Evolutionary conservation across 2,113 vertebrate genomes (phyloP), one percentile per base, ranked within the genome.

Genomic region (Paramormyrops kingsleyae): DNA sequence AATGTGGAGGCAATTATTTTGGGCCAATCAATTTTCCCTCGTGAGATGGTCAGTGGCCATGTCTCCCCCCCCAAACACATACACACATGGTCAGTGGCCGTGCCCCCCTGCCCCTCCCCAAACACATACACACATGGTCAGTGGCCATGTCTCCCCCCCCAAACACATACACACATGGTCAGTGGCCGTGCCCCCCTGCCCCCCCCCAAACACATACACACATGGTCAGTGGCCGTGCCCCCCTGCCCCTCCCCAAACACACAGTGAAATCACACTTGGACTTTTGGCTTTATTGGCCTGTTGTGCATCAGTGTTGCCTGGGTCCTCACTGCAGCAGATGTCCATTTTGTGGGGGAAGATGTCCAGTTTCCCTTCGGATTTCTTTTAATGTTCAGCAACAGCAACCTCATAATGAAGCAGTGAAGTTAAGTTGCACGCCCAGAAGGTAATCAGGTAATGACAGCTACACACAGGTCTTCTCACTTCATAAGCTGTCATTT

Each of bases 361-460:
- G 6, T 13, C 44, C 44, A 47, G 21, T 62, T 62, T 8, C 21
- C 21, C 56, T 35, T 83, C 15, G 9, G 42, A 83, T 44, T 24
- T 24, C 83, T 46, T 13, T 27, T n/a, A 85, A 19, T 27, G 44
- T 46, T 47, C 77, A 50, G 47, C 31, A 77, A 4, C 62, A 31
- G n/a, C 62, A 27, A 27, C n/a, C 10, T 44, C 4, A 24, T 50
- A 89, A 89, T 83, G 62, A 21, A 50, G 31, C 21, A 15, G n/a
- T 46, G 31, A 49, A 77, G 21, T 77, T 47, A 35, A 21, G 31
- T 10, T 77, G 4, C 19, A 47, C 27, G 31, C 27, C 88, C 31
- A 24, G 70, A 89, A 83, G 21, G 62, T 83, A 50, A 80, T 83
- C 88, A 39, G 62, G 42, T 89, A 89, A 89, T 77, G 70, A 89